These are phyloP conservation scores for Pyrgilauda ruficollis DNA, from an alignment of 2,113 vertebrate genomes.

Conservation along the genomic window DNA sequence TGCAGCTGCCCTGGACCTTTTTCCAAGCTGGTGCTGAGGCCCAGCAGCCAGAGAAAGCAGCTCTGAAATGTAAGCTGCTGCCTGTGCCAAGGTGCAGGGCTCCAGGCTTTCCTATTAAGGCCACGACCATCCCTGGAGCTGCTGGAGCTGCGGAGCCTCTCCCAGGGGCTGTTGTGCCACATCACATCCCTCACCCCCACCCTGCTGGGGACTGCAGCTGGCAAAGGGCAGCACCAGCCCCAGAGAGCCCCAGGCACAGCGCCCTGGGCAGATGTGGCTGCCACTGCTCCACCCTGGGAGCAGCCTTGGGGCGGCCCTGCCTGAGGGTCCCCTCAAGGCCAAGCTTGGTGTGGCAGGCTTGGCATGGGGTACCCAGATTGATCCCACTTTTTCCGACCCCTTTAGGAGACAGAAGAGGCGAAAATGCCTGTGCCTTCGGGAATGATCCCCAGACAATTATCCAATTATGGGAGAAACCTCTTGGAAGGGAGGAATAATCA, in stretches of 20 bases:
- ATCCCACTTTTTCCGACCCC: not conserved
- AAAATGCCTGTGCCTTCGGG: not conserved
- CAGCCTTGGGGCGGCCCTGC: not conserved
- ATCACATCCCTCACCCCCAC: not conserved
- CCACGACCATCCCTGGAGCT: constrained; percentile 43
- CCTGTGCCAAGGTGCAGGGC: constrained; percentile 48
- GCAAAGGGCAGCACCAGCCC: not conserved
- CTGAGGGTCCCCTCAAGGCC: rapidly evolving
- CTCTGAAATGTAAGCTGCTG: constrained; percentile 60
- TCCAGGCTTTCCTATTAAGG: constrained; percentile 70
- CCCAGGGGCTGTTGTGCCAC: not conserved
- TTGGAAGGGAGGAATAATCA: constrained; percentile 22
- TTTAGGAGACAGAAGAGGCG: not conserved
- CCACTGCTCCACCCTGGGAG: not conserved
- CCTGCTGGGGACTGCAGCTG: rapidly evolving
- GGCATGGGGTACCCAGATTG: rapidly evolving
- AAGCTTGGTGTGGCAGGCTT: not conserved
- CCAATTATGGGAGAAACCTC: constrained; percentile 39
- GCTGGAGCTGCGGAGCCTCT: constrained; percentile 21
- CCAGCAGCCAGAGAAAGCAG: constrained; percentile 60
- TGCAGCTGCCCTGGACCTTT: not conserved
- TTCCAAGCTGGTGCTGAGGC: constrained; percentile 37
- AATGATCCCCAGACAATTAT: constrained; percentile 18
- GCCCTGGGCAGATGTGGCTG: not conserved
- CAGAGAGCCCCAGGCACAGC: not conserved